Evolutionary conservation across 2,113 vertebrate species (phyloP).

Genomic region (Merops nubicus): DNA sequence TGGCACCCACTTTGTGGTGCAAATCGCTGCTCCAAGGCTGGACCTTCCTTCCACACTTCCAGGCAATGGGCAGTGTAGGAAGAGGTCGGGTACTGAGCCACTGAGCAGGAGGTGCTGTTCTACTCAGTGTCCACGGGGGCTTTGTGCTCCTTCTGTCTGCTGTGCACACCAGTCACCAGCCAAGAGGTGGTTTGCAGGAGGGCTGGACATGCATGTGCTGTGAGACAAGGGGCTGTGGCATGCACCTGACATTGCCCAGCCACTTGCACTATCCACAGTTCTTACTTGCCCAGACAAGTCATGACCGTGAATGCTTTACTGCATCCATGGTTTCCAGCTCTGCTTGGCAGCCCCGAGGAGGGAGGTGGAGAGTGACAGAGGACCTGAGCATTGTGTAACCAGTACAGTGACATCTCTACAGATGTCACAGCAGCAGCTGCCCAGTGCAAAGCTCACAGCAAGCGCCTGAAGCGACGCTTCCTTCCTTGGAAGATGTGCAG

Average conservation of each 20-base stretch:
- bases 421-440: neutral
- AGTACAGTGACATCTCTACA: neutral
- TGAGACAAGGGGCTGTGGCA: neutral
- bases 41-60: neutral
- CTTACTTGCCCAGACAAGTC: neutral
- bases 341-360: neutral
- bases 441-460: neutral
- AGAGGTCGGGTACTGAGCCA: no score
- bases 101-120: neutral
- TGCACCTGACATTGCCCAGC: accelerated
- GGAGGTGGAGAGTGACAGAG: neutral
- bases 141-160: neutral
- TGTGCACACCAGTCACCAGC: no score
- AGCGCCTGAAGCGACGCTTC: neutral
- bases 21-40: neutral
- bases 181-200: neutral
- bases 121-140: neutral
- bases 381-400: neutral
- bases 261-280: accelerated
- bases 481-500: neutral
- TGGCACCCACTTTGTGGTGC: neutral
- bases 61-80: neutral
- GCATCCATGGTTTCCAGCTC: neutral
- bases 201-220: neutral
- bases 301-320: neutral